Base-by-base conservation (phyloP, 2,113 vertebrate genomes). In the Prunella fulvescens region DNA sequence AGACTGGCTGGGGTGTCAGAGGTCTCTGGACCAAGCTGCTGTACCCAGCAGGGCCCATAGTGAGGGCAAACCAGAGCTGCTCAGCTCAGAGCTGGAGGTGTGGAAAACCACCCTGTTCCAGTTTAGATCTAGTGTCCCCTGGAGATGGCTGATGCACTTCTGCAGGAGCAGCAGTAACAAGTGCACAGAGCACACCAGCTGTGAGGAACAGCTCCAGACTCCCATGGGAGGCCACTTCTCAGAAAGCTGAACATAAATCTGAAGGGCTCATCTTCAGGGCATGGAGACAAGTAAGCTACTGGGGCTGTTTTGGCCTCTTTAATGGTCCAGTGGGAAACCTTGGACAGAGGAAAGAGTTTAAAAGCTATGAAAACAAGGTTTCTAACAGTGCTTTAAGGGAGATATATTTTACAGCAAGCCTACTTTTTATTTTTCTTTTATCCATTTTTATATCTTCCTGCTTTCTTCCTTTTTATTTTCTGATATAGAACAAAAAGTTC, bases 351-450 rank as follows among this genome's bases (percentile, higher is more conserved):
- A 81, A 95, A 88, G 12, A 9, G 25, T 85, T 80, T 66, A 87
- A 92, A 96, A 88, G 26, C 42, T 40, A 58, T 25, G 66, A 95
- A 95, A 91, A 92, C 45, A 88, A 56, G n/a, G 48, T 51, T 40
- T 62, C 89, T 82, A 95, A 92, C 33, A 78, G 76, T 54, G 78
- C 50, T 96, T 91, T 86, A 84, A 91, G 50, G 56, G 57, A 93
- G 81, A 93, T 29, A 26, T n/a, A 85, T 84, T 96, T 96, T 73
- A 81, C 84, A 93, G 86, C 60, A 87, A 96, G 62, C 31, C 84
- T 89, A 31, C 7, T 92, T 93, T 95, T 96, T 95, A 93, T 65
- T 92, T 53, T 86, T 58, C 50, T 81, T 90, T 60, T 66, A 86
- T 31, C 62, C 37, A 72, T 90, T 91, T 84, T 95, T 73, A 37